Evolutionary conservation across 2,113 vertebrate genomes (phyloP).

Genomic region (Silurus glanis): DNA sequence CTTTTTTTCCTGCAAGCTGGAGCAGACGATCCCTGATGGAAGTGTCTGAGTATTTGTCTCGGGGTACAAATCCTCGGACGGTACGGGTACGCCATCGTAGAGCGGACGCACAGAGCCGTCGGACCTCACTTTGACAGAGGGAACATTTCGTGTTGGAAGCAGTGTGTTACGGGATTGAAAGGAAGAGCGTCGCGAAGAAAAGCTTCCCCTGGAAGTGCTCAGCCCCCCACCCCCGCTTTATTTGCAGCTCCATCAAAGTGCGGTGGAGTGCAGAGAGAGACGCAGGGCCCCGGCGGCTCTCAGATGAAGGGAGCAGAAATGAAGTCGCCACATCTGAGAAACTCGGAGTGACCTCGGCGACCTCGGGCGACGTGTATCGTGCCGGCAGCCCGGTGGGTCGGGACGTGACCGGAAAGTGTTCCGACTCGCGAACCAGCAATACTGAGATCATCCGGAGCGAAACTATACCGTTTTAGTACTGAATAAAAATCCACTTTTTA

Average conservation of each 20-base stretch:
- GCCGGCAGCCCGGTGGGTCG: background rate
- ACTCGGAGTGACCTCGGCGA: background rate
- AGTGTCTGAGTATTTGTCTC: conserved; percentile 29
- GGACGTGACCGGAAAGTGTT: conserved; percentile 15
- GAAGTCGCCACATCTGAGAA: conserved; percentile 45
- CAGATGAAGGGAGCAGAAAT: conserved; percentile 42
- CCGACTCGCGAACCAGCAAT: background rate
- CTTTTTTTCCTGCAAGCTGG: background rate
- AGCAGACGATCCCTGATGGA: conserved; percentile 24
- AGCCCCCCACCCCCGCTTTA: conserved; percentile 12
- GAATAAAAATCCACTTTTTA: background rate
- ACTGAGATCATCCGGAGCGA: background rate
- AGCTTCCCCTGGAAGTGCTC: conserved; percentile 2
- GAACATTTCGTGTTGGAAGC: background rate
- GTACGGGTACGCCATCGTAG: background rate
- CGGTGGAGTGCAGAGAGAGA: conserved; percentile 28
- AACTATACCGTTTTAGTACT: background rate
- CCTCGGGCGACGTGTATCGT: background rate
- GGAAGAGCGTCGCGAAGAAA: background rate
- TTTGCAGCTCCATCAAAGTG: conserved; percentile 46
- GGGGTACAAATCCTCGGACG: background rate
- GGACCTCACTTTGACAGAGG: background rate
- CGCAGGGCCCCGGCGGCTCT: conserved; percentile 34
- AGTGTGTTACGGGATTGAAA: conserved; percentile 3
- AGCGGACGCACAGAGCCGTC: background rate